These are phyloP conservation scores for Zosterops hypoxanthus DNA, from an alignment of 2,113 vertebrate species.

Conservation along the genomic window DNA sequence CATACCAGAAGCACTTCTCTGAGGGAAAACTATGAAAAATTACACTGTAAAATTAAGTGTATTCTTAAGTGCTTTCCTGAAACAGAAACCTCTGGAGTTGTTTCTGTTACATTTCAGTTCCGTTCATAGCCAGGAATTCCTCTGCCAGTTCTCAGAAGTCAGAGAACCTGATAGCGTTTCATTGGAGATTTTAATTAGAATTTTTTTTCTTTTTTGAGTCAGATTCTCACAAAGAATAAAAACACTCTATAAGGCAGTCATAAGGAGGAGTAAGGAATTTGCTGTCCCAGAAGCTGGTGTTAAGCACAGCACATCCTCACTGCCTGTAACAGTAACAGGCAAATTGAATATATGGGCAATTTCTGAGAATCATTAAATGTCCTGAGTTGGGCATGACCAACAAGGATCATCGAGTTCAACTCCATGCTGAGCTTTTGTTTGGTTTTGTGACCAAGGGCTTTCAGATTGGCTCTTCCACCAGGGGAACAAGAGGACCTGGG, in stretches of 20 bases:
- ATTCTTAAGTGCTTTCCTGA: not conserved
- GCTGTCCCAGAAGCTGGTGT: not conserved
- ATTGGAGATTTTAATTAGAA: not conserved
- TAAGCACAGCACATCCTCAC: not conserved
- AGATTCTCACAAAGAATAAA: not conserved
- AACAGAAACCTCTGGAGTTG: not conserved
- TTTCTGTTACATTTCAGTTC: not conserved
- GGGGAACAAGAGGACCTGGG: not conserved
- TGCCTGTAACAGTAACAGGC: not conserved
- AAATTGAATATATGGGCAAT: accelerated
- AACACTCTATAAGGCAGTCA: not conserved
- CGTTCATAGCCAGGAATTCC: not conserved
- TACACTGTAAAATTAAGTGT: not conserved
- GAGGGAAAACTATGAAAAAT: too few relatives aligned
- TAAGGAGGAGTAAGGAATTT: not conserved
- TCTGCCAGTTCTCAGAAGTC: not conserved
- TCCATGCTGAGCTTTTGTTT: accelerated
- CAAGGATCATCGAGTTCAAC: not conserved
- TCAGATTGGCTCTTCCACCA: accelerated
- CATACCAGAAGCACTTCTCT: not conserved
- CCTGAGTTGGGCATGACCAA: accelerated
- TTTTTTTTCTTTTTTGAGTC: not conserved
- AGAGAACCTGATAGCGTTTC: not conserved
- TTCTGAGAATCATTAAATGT: not conserved
- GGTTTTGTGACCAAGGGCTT: not conserved